Conservation (phyloP, 2,888 invertebrate genomes). For the Idaea dimidiata region DNA sequence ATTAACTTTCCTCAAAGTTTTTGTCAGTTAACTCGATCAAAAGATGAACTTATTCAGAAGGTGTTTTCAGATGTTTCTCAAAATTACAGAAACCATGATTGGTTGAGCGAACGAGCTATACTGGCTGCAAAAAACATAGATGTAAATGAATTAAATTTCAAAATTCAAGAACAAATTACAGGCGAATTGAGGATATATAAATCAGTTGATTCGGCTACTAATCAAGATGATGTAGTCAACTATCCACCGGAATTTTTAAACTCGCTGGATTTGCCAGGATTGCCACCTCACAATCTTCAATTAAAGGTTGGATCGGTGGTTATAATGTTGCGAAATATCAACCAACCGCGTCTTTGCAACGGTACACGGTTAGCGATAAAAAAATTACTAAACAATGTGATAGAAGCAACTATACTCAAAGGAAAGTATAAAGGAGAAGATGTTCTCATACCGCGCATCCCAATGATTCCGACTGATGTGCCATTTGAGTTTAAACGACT, state of each 20-base stretch:
- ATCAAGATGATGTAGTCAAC: constrained; percentile 38
- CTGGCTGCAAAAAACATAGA: constrained; percentile 19
- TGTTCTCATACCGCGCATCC: constrained; percentile 35
- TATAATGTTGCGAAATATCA: constrained; percentile 31
- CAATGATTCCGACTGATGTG: constrained; percentile 31
- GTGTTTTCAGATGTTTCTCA: constrained; percentile 18
- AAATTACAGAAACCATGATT: constrained; percentile 23
- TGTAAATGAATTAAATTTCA: constrained; percentile 30
- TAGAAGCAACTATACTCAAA: constrained; percentile 28
- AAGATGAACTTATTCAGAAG: constrained; percentile 20
- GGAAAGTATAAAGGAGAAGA: constrained; percentile 37
- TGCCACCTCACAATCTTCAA: constrained; percentile 38
- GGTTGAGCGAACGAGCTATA: constrained; percentile 33
- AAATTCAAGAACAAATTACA: constrained; percentile 30
- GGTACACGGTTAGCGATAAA: constrained; percentile 13
- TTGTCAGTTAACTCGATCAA: constrained; percentile 24
- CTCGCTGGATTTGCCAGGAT: constrained; percentile 35
- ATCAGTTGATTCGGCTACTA: constrained; percentile 37
- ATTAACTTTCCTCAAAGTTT: constrained; percentile 23
- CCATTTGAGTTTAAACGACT: constrained; percentile 33
- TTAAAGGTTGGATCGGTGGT: constrained; percentile 26
- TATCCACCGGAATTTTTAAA: constrained; percentile 44
- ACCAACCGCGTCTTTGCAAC: constrained; percentile 26
- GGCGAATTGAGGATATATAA: constrained; percentile 35
- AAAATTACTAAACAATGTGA: constrained; percentile 27